Base-by-base conservation (phyloP, 2,797 vertebrate genomes). In the Neoniphon sammara region DNA sequence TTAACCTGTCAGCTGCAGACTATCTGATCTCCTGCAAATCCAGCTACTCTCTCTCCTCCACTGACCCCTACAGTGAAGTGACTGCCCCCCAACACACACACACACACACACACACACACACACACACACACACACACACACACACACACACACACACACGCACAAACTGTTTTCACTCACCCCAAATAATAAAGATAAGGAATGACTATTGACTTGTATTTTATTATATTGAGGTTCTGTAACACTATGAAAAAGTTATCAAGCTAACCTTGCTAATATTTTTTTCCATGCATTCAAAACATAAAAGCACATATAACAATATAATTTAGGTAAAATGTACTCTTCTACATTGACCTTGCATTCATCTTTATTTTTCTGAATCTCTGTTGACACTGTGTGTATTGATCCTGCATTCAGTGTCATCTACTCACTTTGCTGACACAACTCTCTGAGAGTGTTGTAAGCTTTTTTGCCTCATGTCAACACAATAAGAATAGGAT, bases 21-120 rank as follows among this genome's bases (percentile, higher is more conserved):
- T 21, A 46, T 66, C 46, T 57, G 59, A 63, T 82, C 75, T 74
- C 68, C 18, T 82, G 66, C 57, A 73, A 72, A 76, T 56, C 61
- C 31, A 44, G 31, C 44, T 18, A 36, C 36, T 21, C 14, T 53
- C 52, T 68, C 56, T 66, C 64, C 36, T 56, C 21, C 27, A 25
- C 17, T 72, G 50, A 23, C 36, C 52, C 39, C n/a, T 34, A 17
- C 7, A 27, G 25, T 27, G 8, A 23, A 30, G 27, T 15, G 12
- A 44, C 36, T 15, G 36, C 20, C 58, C 25, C 25, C 25, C 25
- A 11, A 42, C 17, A 31, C 54, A 31, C 14, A 56, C 27, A 30
- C 54, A 8, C 15, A 18, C 25, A 56, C 12, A 30, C 54, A 8
- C 27, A 31, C 15, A 56, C 8, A 56, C 54, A 56, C 11, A 30